A percentile compares a stretch with the other conserved stretches of the same genome.
These are phyloP conservation scores for Trissolcus basalis DNA, from an alignment of 1,140 invertebrate genomes.

Conservation along the genomic window DNA sequence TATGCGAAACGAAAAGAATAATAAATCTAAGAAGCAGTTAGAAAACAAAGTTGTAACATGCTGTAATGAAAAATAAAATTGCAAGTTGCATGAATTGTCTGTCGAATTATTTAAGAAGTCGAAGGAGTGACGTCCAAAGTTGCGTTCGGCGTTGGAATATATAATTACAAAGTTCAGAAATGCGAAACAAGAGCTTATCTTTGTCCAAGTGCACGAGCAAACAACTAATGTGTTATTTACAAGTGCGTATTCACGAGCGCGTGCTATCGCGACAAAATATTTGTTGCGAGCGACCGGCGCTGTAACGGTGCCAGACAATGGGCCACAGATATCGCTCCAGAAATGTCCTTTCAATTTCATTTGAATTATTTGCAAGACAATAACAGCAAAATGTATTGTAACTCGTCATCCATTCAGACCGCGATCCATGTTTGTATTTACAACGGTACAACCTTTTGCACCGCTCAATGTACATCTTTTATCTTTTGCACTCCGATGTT, in stretches of 20 bases:
- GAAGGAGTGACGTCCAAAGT: conserved; percentile 1
- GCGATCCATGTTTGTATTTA: conserved; percentile 15
- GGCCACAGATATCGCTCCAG: conserved; percentile 35
- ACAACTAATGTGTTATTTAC: conserved; percentile 44
- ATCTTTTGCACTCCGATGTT: no score
- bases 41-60: no score
- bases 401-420: conserved; percentile 13
- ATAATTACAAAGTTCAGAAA: conserved; percentile 45
- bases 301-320: conserved; percentile 28
- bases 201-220: conserved; percentile 25
- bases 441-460: background rate
- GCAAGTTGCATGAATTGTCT: no score
- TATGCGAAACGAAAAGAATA: no score
- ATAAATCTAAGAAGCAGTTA: no score
- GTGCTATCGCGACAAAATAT: conserved; percentile 40
- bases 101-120: no score
- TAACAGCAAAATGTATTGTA: conserved; percentile 29
- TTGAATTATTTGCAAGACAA: conserved; percentile 49
- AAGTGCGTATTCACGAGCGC: conserved; percentile 31
- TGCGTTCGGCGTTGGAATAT: conserved; percentile 5
- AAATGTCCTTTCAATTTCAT: conserved; percentile 48
- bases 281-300: conserved; percentile 23
- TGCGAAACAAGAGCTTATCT: conserved; percentile 34
- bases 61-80: no score
- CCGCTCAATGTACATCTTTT: no score